These are phyloP conservation scores for Zaprionus vittiger DNA, from an alignment of 1,140 invertebrate genomes.

Conservation along the genomic window DNA sequence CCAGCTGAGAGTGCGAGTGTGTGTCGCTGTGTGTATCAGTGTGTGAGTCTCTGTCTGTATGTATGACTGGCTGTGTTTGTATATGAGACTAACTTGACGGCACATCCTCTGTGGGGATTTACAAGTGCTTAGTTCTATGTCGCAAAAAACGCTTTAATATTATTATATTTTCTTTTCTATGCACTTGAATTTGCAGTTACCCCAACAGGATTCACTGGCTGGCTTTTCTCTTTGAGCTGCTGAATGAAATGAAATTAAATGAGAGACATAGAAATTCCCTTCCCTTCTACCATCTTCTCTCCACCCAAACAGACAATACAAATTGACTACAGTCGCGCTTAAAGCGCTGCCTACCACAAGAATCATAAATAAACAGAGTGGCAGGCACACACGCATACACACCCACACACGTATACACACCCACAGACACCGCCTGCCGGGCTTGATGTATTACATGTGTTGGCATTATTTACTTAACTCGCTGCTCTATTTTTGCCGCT, in stretches of 20 bases:
- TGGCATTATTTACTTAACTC: slow-evolving; percentile 83
- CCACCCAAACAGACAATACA: slow-evolving; percentile 33
- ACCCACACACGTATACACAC: slow-evolving; percentile 18
- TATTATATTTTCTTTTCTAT: slow-evolving; percentile 81
- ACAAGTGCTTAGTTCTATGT: slow-evolving; percentile 83
- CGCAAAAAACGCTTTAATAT: slow-evolving; percentile 82
- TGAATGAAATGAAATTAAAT: slow-evolving; percentile 71
- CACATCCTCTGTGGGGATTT: slow-evolving; percentile 83
- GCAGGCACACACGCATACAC: not conserved
- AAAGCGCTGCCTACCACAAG: slow-evolving; percentile 42
- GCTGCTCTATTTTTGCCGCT: slow-evolving; percentile 79
- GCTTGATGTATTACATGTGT: slow-evolving; percentile 80
- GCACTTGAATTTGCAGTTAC: slow-evolving; percentile 50
- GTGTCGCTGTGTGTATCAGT: not conserved
- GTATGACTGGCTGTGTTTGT: slow-evolving; percentile 57
- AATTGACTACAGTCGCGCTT: slow-evolving; percentile 54
- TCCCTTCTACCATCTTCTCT: not conserved
- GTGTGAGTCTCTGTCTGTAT: slow-evolving; percentile 5
- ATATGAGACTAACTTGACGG: slow-evolving; percentile 81
- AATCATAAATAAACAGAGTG: slow-evolving; percentile 59
- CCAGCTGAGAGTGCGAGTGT: slow-evolving; percentile 16
- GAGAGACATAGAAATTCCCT: slow-evolving; percentile 21
- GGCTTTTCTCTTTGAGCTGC: slow-evolving; percentile 50
- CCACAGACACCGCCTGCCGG: slow-evolving; percentile 15
- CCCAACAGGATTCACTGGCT: slow-evolving; percentile 11